phyloP scores from a whole-genome alignment of 2,888 invertebrate species.

The Agrilus mali region DNA sequence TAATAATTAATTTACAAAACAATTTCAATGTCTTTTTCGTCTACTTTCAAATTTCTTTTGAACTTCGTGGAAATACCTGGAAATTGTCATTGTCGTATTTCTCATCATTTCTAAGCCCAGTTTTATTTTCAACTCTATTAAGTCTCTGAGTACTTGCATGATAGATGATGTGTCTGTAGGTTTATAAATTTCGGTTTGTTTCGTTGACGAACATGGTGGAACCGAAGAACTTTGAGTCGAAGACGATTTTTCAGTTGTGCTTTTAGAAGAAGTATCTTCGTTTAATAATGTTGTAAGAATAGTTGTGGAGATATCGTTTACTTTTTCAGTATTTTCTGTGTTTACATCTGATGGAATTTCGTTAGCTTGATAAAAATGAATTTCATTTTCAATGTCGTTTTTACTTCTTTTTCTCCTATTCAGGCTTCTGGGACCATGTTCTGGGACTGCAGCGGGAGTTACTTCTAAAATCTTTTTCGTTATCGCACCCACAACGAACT shows the following conservation, averaged over 20 bases:
- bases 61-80: conserved; percentile 49
- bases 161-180: conserved; percentile 29
- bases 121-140: conserved; percentile 55
- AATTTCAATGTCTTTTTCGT: too few relatives aligned
- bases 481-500: conserved; percentile 55
- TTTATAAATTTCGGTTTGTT: conserved; percentile 10
- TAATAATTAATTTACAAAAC: too few relatives aligned
- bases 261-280: not conserved
- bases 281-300: not conserved
- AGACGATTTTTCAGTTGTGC: not conserved
- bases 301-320: not conserved
- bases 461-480: conserved; percentile 43
- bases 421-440: conserved; percentile 47
- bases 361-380: conserved; percentile 3
- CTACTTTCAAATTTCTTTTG: conserved; percentile 30
- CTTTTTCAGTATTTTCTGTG: not conserved
- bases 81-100: conserved; percentile 53
- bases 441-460: conserved; percentile 48
- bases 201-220: conserved; percentile 8
- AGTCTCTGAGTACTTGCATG: conserved; percentile 46
- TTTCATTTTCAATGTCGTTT: conserved; percentile 8
- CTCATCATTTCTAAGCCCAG: conserved; percentile 55
- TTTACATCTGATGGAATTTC: not conserved
- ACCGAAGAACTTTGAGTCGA: not conserved
- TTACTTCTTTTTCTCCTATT: conserved; percentile 16